These are phyloP conservation scores for Amazona finschi DNA, from an alignment of 2,797 vertebrate genomes.

Conservation along the genomic window DNA sequence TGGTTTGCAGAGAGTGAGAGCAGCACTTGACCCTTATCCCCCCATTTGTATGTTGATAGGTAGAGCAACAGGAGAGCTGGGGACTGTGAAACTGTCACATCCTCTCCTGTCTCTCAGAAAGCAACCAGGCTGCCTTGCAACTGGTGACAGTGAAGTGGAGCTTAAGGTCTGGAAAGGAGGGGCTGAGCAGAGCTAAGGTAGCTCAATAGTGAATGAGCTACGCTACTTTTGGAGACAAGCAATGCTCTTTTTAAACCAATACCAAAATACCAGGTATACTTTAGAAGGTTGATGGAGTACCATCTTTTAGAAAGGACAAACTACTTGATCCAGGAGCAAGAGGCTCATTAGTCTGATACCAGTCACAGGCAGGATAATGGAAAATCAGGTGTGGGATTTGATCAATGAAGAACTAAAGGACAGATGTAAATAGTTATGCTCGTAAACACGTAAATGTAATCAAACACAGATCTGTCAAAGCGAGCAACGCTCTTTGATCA, in stretches of 20 bases:
- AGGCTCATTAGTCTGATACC: not conserved
- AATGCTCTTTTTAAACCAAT: not conserved
- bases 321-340: not conserved
- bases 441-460: not conserved
- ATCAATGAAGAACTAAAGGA: not conserved
- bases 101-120: not conserved
- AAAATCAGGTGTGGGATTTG: not conserved
- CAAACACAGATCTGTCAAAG: not conserved
- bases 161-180: not conserved
- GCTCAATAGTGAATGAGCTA: not conserved
- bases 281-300: not conserved
- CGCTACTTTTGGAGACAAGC: not conserved
- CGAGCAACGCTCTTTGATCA: not conserved
- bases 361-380: not conserved
- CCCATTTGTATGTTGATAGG: accelerated
- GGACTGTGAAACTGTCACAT: not conserved
- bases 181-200: not conserved
- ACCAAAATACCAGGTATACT: not conserved
- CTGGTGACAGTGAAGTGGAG: not conserved
- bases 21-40: not conserved
- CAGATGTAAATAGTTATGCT: not conserved
- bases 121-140: not conserved
- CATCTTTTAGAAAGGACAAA: not conserved
- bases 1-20: not conserved
- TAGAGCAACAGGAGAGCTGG: not conserved